Percentiles rank a stretch among this genome's conserved stretches.
Conservation (phyloP, 2,113 vertebrate genomes). For the Brachypteracias leptosomus region DNA sequence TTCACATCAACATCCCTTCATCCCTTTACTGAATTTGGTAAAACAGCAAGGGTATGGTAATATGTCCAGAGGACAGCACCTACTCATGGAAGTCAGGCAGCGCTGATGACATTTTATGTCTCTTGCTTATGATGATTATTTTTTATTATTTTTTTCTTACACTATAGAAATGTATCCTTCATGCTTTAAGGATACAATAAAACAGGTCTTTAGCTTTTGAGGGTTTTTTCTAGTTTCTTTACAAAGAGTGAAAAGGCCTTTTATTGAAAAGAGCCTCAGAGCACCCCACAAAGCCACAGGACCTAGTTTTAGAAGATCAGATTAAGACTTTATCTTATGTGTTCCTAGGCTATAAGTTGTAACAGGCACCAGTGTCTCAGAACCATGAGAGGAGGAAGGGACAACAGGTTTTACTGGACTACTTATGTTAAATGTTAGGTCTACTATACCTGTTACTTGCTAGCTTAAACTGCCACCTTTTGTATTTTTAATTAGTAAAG, state of each 20-base stretch:
- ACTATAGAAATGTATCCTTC: not conserved
- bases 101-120: not conserved
- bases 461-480: not conserved
- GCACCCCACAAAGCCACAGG: not conserved
- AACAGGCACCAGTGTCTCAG: not conserved
- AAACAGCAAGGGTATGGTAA: not conserved
- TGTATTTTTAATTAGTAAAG: slow-evolving; percentile 2
- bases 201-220: not conserved
- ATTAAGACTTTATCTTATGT: not conserved
- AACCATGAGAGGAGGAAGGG: not conserved
- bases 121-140: not conserved
- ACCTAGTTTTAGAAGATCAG: not conserved
- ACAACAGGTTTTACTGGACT: not conserved
- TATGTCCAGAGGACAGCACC: not conserved
- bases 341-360: not conserved
- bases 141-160: not conserved
- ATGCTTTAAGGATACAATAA: not conserved
- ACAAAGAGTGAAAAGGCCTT: not conserved
- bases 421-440: not conserved
- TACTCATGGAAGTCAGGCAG: not conserved
- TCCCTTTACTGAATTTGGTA: not conserved
- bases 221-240: not conserved
- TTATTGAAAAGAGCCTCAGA: not conserved
- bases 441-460: not conserved
- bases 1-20: not conserved